Evolutionary conservation across 2,888 invertebrate genomes (phyloP).

Genomic region (Ectropis crepuscularia): DNA sequence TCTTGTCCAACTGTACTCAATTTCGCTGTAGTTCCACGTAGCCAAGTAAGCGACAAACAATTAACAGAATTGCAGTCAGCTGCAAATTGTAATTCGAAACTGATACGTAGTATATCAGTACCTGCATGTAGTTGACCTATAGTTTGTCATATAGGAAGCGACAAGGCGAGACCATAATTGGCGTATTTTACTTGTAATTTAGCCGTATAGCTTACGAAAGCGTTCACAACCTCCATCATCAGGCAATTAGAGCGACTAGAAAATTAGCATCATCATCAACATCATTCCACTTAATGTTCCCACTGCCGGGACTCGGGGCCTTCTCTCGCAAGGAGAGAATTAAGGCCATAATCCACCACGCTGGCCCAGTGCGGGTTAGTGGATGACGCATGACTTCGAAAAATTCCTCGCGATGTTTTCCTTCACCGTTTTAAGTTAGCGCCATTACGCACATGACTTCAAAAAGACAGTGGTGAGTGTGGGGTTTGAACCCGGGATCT

Average conservation of each 20-base stretch:
- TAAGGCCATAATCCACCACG: too few species aligned
- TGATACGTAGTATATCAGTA: not conserved
- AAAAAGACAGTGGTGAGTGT: too few species aligned
- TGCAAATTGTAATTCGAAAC: slow-evolving; percentile 1
- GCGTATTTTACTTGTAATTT: slow-evolving; percentile 3
- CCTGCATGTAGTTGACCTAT: slow-evolving; percentile 1
- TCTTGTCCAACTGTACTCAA: not conserved
- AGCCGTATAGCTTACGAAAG: not conserved
- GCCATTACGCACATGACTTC: too few species aligned
- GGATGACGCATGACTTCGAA: too few species aligned
- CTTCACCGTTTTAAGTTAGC: too few species aligned
- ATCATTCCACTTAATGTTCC: too few species aligned
- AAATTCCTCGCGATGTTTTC: too few species aligned
- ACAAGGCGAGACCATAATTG: slow-evolving; percentile 1
- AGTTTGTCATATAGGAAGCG: slow-evolving; percentile 1
- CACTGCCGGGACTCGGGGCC: too few species aligned
- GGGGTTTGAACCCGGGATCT: too few species aligned
- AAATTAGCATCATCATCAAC: too few species aligned
- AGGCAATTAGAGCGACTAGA: slow-evolving; percentile 9
- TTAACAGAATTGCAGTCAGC: not conserved
- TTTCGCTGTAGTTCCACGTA: not conserved
- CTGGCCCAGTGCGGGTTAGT: too few species aligned
- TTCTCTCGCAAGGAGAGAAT: too few species aligned
- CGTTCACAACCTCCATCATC: slow-evolving; percentile 14
- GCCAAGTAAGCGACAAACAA: not conserved